These are phyloP conservation scores for Pharmacophagus antenor DNA, from an alignment of 2,888 invertebrate genomes.

Conservation along the genomic window DNA sequence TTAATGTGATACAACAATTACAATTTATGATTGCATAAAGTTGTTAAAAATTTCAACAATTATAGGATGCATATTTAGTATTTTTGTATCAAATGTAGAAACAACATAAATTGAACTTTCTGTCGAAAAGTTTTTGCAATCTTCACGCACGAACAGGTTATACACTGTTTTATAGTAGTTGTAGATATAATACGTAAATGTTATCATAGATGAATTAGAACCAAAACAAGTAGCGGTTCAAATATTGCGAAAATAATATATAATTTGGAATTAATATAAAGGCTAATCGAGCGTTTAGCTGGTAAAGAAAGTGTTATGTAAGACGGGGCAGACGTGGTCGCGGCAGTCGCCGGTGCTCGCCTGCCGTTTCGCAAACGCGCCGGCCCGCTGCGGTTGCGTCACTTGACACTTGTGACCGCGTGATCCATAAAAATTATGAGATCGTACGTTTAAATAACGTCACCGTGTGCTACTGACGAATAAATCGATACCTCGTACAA, in stretches of 20 bases:
- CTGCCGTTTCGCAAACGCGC: slow-evolving; percentile 56
- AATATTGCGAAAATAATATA: slow-evolving; percentile 10
- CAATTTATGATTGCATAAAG: neutral
- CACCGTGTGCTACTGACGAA: too few species aligned
- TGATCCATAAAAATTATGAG: slow-evolving; percentile 23
- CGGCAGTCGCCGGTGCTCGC: slow-evolving; percentile 38
- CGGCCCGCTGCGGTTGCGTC: slow-evolving; percentile 44
- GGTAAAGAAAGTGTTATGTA: slow-evolving; percentile 55
- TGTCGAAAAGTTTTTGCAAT: neutral
- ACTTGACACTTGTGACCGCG: slow-evolving; percentile 36
- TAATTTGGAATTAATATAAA: slow-evolving; percentile 36
- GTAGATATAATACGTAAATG: neutral
- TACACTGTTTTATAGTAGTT: neutral
- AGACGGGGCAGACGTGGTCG: slow-evolving; percentile 37
- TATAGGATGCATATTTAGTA: neutral
- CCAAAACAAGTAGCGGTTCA: neutral
- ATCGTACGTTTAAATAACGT: neutral
- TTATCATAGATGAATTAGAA: neutral
- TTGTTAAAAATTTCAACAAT: neutral
- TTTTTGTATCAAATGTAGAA: neutral
- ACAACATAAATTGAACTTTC: neutral
- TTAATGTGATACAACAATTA: too few species aligned
- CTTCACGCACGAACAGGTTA: too few species aligned
- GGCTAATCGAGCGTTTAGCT: slow-evolving; percentile 36
- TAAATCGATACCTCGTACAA: too few species aligned